Base-by-base conservation (phyloP, 2,888 invertebrate genomes). In the Synergus japonicus region DNA sequence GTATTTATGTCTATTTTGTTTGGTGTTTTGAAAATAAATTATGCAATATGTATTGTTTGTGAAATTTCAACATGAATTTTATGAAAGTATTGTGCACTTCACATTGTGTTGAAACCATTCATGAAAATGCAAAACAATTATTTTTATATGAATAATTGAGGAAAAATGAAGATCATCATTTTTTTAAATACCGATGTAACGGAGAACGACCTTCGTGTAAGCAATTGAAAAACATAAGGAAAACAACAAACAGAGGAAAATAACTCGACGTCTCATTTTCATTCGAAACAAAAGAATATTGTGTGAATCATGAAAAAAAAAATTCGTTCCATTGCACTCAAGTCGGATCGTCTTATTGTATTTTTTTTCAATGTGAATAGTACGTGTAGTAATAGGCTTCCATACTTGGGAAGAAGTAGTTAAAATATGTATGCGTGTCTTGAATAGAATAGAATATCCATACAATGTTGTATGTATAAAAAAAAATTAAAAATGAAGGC, bases 371-470 rank as follows among this genome's bases (percentile, higher is more conserved):
- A 8, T 22, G 60, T 60, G 60, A n/a, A 37, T 7, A 10, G 13
- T 37, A 37, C 22, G 22, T 37, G 41, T 65, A 13, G 22, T 65
- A 65, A 65, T 65, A 43, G 9, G 41, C 41, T 41, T 37, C 9
- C 41, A 64, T 41, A 65, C 65, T 65, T 65, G 41, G 65, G n/a
- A 65, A n/a, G 41, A 65, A 15, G 65, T n/a, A 65, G 65, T 65
- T 65, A 65, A 65, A 65, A 41, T 65, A 65, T 0, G 9, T n/a
- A n/a, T 65, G 15, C 37, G 37, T 41, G 15, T 41, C 37, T 29
- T 43, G 65, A 65, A 37, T 65, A 65, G 41, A 65, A 37, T 65
- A 65, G 41, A 37, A 65, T 65, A 64, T 64, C 64, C 64, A 64
- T 18, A 22, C 60, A 22, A 60, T 60, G 22, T 22, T 22, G 10